These are phyloP conservation scores for Lanius ludovicianus DNA, from an alignment of 2,113 vertebrate species.

Conservation along the genomic window DNA sequence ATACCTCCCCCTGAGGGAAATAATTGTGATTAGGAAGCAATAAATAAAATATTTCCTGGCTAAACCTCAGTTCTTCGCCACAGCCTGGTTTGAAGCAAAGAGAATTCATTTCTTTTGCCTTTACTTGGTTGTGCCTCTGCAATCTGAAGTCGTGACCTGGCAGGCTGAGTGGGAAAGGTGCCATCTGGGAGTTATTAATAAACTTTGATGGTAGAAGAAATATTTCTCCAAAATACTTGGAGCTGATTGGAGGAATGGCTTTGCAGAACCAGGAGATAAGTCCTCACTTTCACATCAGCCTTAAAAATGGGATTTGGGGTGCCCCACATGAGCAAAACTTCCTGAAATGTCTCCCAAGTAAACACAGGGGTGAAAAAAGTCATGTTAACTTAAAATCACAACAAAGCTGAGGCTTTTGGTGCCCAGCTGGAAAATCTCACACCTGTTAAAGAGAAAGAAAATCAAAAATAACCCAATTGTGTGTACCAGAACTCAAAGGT, in stretches of 20 bases:
- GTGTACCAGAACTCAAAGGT: not conserved
- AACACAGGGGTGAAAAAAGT: not conserved
- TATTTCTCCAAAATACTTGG: not conserved
- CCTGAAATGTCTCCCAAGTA: not conserved
- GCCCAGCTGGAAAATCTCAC: slow-evolving; percentile 12
- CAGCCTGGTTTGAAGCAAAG: not conserved
- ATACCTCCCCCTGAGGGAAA: not conserved
- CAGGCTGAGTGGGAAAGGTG: not conserved
- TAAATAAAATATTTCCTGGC: not conserved
- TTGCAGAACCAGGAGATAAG: not conserved
- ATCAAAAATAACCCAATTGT: not conserved
- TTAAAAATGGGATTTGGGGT: not conserved
- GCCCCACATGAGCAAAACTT: not conserved
- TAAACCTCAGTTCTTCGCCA: not conserved
- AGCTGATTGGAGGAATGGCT: not conserved
- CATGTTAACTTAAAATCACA: not conserved
- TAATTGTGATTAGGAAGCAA: not conserved
- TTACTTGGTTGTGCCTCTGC: slow-evolving; percentile 37
- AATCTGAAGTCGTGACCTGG: not conserved
- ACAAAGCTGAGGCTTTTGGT: not conserved
- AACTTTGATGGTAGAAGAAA: not conserved
- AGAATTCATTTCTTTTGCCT: not conserved
- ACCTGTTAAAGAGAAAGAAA: not conserved
- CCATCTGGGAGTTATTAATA: slow-evolving; percentile 35
- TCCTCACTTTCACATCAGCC: not conserved